phyloP scores from a whole-genome alignment of 2,113 vertebrate species.

The Motacilla alba region DNA sequence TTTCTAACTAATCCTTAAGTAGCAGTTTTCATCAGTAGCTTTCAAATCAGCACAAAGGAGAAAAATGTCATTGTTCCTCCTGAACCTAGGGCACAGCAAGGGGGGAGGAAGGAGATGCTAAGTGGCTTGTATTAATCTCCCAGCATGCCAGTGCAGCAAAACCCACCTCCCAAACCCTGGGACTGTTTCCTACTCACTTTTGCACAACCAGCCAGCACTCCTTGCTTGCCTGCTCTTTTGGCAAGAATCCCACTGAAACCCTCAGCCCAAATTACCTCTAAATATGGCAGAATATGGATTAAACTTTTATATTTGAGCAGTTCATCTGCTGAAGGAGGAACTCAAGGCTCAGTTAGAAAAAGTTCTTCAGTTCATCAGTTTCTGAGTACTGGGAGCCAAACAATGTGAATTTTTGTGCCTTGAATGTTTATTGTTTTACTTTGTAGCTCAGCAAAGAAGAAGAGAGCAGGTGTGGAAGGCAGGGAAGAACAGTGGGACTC shows the following conservation, averaged over 20 bases:
- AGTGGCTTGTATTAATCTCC: conserved; percentile 37
- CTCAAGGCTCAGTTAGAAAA: neutral
- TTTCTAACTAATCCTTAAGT: conserved; percentile 49
- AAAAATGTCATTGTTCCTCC: conserved; percentile 36
- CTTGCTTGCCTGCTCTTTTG: neutral
- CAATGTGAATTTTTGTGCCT: neutral
- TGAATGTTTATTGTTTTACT: conserved; percentile 42
- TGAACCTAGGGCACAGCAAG: conserved; percentile 17
- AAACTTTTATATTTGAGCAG: neutral
- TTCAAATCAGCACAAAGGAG: conserved; percentile 52
- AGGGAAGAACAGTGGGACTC: conserved; percentile 56
- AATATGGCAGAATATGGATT: neutral
- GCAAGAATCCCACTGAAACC: neutral
- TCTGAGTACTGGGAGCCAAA: neutral
- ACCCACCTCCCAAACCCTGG: neutral
- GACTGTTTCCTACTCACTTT: neutral
- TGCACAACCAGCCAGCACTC: neutral
- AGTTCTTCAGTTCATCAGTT: neutral
- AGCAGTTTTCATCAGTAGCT: conserved; percentile 46
- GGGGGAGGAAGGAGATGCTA: neutral
- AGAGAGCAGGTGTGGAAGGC: conserved; percentile 58
- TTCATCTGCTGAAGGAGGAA: neutral
- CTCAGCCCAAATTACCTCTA: neutral
- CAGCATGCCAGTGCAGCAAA: conserved; percentile 1
- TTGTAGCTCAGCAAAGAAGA: conserved; percentile 35